Conservation (phyloP, 1,140 invertebrate species). For the Scaptomyza pallida region DNA sequence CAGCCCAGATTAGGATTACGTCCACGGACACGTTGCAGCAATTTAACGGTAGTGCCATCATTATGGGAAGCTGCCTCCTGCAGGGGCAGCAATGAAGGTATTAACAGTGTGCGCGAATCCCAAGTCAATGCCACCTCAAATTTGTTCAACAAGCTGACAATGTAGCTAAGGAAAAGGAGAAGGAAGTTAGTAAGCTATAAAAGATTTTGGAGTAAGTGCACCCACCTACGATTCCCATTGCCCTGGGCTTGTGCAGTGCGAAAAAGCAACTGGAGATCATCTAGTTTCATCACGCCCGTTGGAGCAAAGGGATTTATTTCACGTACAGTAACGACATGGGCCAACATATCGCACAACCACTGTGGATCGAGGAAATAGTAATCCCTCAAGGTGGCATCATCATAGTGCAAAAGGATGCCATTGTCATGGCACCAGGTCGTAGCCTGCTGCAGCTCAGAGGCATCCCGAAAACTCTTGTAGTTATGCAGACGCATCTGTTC, state of each 20-base stretch:
- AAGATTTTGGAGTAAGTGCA: not conserved
- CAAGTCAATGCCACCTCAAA: slow-evolving; percentile 99
- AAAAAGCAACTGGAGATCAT: slow-evolving; percentile 97
- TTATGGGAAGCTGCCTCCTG: slow-evolving; percentile 88
- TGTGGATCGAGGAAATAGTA: slow-evolving; percentile 94
- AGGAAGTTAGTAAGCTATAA: not conserved
- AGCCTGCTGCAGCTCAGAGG: slow-evolving; percentile 96
- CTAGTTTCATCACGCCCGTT: slow-evolving; percentile 96
- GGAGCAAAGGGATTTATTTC: slow-evolving; percentile 98
- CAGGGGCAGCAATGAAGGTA: slow-evolving; percentile 94
- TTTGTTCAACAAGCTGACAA: slow-evolving; percentile 96
- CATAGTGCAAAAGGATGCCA: slow-evolving; percentile 98
- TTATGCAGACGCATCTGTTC: slow-evolving; percentile 88
- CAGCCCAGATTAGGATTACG: slow-evolving; percentile 66
- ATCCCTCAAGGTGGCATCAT: slow-evolving; percentile 97
- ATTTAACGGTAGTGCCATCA: slow-evolving; percentile 84
- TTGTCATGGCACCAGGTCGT: slow-evolving; percentile 99
- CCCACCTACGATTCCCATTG: slow-evolving; percentile 84
- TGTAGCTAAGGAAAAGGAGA: slow-evolving; percentile 85
- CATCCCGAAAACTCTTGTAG: slow-evolving; percentile 87
- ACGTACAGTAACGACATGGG: slow-evolving; percentile 96
- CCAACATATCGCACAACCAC: slow-evolving; percentile 99
- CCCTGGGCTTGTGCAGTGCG: slow-evolving; percentile 86
- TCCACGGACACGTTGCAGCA: slow-evolving; percentile 89
- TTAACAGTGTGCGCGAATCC: slow-evolving; percentile 95